Base-by-base conservation (phyloP, 2,113 vertebrate genomes). In the Ploceus nigricollis region DNA sequence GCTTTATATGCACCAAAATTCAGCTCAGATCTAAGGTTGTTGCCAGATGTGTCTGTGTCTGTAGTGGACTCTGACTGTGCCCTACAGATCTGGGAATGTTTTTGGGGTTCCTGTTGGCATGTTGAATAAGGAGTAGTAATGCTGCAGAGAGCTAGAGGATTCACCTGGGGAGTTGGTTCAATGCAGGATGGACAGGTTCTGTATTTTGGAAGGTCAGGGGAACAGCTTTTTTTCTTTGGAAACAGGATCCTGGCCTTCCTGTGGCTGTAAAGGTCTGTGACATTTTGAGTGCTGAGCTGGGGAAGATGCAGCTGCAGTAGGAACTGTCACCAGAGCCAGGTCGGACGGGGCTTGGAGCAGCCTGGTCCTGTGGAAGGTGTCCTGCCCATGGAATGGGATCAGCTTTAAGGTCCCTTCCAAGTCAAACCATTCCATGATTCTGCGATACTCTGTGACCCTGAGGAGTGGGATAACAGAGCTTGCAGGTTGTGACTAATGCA, bases 391-490 rank as follows among this genome's bases (percentile, higher is more conserved):
- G 83, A 18, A 8, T 22, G 11, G 28, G 9, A 40, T 70, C 39
- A 44, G 10, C 10, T 53, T 87, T 53, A 47, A 78, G 28, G 15
- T 70, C 13, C 15, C 23, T 63, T 70, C 73, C 24, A 47, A 4
- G 4, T 39, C 47, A 70, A 11, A 54, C 47, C 47, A 24, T 51
- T 45, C 53, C 39, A 6, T 15, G 33, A 20, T 45, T 78, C 33
- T 61, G 39, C 39, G 84, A 30, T 45, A 21, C 35, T 33, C 0
- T 0, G 0, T 18, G 54, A 30, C 45, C 16, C 7, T 1, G 5
- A 80, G 63, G 27, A 15, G 10, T 15, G 42, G 1, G 2, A 7
- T 39, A 66, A 33, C 37, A 73, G 71, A 71, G 42, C 19, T 44
- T 56, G 39, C 21, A 84, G 56, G 30, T 9, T 23, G 40, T 6